phyloP scores from a whole-genome alignment of 2,113 vertebrate genomes.

The Nerophis lumbriciformis region DNA sequence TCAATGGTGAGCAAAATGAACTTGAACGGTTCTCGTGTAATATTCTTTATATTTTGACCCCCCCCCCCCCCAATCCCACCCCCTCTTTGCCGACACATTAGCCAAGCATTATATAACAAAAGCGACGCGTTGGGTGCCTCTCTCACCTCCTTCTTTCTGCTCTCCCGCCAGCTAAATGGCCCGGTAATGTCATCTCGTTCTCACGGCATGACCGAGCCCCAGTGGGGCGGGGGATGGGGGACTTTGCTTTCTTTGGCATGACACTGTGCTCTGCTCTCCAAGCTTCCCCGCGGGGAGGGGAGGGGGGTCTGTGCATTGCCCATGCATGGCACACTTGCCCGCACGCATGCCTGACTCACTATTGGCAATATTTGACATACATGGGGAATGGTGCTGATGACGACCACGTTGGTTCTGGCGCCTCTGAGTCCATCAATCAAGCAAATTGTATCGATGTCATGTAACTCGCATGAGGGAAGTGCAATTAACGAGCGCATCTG shows the following conservation, averaged over 20 bases:
- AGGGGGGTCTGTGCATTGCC: conserved; percentile 60
- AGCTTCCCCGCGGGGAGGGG: conserved; percentile 59
- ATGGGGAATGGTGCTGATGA: conserved; percentile 65
- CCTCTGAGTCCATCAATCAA: not conserved
- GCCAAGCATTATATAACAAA: conserved; percentile 66
- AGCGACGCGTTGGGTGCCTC: conserved; percentile 45
- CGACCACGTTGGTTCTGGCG: conserved; percentile 62
- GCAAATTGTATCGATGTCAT: too few relatives aligned
- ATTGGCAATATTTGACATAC: conserved; percentile 69
- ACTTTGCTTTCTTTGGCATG: conserved; percentile 66
- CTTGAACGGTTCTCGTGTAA: conserved; percentile 10
- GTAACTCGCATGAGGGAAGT: conserved; percentile 46
- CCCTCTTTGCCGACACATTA: conserved; percentile 50
- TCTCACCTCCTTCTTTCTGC: conserved; percentile 50
- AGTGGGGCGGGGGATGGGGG: conserved; percentile 15
- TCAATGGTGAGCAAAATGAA: conserved; percentile 26
- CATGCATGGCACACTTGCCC: conserved; percentile 37
- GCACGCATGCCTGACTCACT: conserved; percentile 60
- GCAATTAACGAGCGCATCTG: conserved; percentile 47
- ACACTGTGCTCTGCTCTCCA: conserved; percentile 53
- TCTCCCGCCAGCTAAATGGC: conserved; percentile 62
- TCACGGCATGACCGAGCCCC: conserved; percentile 58
- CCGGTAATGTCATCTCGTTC: conserved; percentile 66
- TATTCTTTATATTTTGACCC: conserved; percentile 34
- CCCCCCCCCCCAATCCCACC: too few relatives aligned